Conservation (phyloP, 2,113 vertebrate species). For the Antigone vipio region DNA sequence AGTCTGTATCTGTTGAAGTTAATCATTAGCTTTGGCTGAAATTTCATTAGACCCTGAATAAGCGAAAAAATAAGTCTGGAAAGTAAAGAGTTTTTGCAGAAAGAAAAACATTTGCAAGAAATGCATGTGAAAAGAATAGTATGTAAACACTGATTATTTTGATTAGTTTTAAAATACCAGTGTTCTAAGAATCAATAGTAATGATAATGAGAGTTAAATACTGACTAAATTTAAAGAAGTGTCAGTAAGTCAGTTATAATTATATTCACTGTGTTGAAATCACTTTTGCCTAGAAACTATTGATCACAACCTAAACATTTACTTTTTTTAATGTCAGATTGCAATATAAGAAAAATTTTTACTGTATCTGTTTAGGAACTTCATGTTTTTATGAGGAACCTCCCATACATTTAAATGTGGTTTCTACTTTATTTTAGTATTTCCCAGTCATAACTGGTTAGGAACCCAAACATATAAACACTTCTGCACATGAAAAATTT, state of each 20-base stretch:
- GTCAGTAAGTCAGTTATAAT: not conserved
- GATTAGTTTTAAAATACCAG: not conserved
- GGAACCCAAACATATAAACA: not conserved
- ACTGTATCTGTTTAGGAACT: not conserved
- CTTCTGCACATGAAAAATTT: not conserved
- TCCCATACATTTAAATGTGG: not conserved
- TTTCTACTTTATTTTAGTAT: not conserved
- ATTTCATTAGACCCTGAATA: not conserved
- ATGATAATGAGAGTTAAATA: not conserved
- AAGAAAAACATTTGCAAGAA: not conserved
- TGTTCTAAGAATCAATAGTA: not conserved
- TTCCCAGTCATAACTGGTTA: not conserved
- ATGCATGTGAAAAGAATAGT: not conserved
- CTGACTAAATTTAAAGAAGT: not conserved
- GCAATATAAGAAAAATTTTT: not conserved
- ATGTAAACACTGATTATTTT: not conserved
- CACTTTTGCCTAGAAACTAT: not conserved
- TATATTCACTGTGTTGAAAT: not conserved
- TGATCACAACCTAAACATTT: not conserved
- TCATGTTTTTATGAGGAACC: not conserved
- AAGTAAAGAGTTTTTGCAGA: not conserved
- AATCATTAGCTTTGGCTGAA: not conserved
- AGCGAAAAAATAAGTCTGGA: not conserved
- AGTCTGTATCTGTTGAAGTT: not conserved
- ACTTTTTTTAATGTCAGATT: not conserved